Conservation (phyloP, 2,888 invertebrate genomes). For the Meteorus colon region DNA sequence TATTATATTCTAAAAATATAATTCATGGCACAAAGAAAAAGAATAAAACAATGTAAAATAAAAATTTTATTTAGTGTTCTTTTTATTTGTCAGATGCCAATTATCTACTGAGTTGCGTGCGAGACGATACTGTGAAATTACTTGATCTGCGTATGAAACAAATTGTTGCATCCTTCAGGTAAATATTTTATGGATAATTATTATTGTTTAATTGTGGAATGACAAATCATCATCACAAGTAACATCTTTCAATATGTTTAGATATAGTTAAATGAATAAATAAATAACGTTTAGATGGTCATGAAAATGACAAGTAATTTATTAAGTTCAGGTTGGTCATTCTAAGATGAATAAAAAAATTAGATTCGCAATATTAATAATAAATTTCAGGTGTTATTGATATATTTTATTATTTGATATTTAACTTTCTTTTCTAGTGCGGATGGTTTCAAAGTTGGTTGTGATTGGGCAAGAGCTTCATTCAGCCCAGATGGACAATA, state of each 20-base stretch:
- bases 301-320: too few species aligned
- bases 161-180: conserved; percentile 93
- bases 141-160: conserved; percentile 96
- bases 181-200: conserved; percentile 68
- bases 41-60: background rate
- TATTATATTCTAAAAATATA: conserved; percentile 5
- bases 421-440: conserved; percentile 78
- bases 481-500: conserved; percentile 94
- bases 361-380: background rate
- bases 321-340: too few species aligned
- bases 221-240: too few species aligned
- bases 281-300: too few species aligned
- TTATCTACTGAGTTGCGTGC: conserved; percentile 91
- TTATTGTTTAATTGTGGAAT: background rate
- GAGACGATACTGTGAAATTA: conserved; percentile 95
- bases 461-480: conserved; percentile 94
- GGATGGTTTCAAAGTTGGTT: conserved; percentile 95
- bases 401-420: conserved; percentile 41
- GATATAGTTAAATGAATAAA: too few species aligned
- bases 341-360: background rate
- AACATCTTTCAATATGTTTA: too few species aligned
- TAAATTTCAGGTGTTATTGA: conserved; percentile 3
- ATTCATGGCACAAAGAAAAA: background rate
- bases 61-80: background rate
- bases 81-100: conserved; percentile 83